Percentiles rank a stretch among this genome's conserved stretches.
Conservation (phyloP, 2,113 vertebrate species). For the Murina feae region DNA sequence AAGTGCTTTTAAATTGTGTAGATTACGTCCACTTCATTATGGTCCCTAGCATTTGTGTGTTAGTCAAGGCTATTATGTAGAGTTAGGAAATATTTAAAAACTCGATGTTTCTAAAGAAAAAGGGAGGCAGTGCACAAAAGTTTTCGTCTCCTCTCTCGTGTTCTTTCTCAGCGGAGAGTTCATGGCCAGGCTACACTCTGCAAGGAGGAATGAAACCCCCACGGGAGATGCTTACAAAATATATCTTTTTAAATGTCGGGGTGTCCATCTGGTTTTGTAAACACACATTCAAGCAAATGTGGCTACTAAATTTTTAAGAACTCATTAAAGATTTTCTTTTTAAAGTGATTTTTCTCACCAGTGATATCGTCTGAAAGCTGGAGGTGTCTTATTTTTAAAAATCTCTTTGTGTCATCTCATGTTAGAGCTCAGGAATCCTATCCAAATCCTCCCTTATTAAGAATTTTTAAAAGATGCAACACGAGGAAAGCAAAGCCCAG, state of each 20-base stretch:
- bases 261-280: not conserved
- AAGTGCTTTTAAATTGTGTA: constrained; percentile 75
- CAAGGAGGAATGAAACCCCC: not conserved
- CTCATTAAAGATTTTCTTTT: not conserved
- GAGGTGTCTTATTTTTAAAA: not conserved
- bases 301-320: not conserved
- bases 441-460: not conserved
- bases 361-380: not conserved
- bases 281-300: not conserved
- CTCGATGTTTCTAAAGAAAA: constrained; percentile 13
- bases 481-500: not conserved
- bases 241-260: not conserved
- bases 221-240: not conserved
- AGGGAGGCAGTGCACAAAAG: not conserved
- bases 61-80: constrained; percentile 53
- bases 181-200: not conserved
- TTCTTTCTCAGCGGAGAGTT: not conserved
- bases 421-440: not conserved
- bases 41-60: constrained; percentile 53
- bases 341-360: not conserved
- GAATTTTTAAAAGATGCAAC: too few species aligned
- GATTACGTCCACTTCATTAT: constrained; percentile 76
- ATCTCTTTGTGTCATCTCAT: not conserved
- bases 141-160: not conserved
- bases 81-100: constrained; percentile 53